phyloP scores from a whole-genome alignment of 2,113 vertebrate species.

The Trogon surrucura region DNA sequence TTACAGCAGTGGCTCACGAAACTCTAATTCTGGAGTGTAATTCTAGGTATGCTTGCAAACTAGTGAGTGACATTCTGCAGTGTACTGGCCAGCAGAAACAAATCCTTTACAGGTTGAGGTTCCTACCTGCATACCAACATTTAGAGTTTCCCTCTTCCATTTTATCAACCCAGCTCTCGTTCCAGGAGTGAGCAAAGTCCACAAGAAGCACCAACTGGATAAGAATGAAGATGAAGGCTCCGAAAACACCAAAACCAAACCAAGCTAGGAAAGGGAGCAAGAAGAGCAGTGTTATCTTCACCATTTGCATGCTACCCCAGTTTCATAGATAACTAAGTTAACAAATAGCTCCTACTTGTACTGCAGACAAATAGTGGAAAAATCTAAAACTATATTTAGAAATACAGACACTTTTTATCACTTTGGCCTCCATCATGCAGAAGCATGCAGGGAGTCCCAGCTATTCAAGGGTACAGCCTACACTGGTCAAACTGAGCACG shows the following conservation, averaged over 20 bases:
- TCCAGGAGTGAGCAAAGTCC: constrained; percentile 91
- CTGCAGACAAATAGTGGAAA: neutral
- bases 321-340: neutral
- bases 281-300: neutral
- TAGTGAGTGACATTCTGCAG: neutral
- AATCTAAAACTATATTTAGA: neutral
- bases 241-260: constrained; percentile 83
- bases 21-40: neutral
- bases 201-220: constrained; percentile 94
- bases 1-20: neutral
- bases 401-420: neutral
- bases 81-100: neutral
- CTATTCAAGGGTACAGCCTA: neutral
- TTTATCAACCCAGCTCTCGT: constrained; percentile 85
- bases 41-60: neutral
- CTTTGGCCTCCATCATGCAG: neutral
- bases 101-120: neutral
- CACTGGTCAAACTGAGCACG: neutral
- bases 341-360: neutral
- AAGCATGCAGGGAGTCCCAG: neutral
- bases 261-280: constrained; percentile 76
- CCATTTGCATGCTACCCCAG: neutral
- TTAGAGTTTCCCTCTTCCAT: constrained; percentile 87
- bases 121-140: constrained; percentile 90
- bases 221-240: constrained; percentile 88